Evolutionary conservation across 1,140 invertebrate species (phyloP), one percentile per base, ranked within the genome.

Genomic region (Frieseomelitta varia): DNA sequence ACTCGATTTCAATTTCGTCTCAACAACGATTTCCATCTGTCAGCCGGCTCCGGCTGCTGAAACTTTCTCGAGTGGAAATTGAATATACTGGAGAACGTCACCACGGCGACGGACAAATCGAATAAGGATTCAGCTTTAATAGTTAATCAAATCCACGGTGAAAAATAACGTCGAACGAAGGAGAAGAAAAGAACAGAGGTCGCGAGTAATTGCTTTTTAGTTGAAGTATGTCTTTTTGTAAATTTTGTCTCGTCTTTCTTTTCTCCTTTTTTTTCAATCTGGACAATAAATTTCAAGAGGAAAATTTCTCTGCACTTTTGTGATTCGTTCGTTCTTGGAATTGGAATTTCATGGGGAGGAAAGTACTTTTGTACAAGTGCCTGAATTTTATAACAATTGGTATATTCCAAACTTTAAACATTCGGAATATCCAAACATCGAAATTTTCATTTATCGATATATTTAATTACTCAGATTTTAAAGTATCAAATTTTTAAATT

Each of bases 1-100:
- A 87, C 87, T 88, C 87, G 88, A 86, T 89, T 79, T 83, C 87
- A 88, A 89, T 89, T 89, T 78, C 68, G 75, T 71, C 73, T 84
- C 79, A 65, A 80, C 84, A 74, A 83, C 77, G 75, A 78, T 79
- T 67, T 78, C 83, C 87, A 82, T 88, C 84, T 88, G 86, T 88
- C 73, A 85, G 58, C 63, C 65, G 58, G 61, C 47, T 61, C 58
- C 61, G 15, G 4, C 15, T 19, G 56, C 15, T 53, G 34, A 84
- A 83, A 81, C 80, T 88, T 68, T 61, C 61, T 27, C 73, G 15
- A 71, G 58, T 80, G 63, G 79, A 82, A 74, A 82, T 79, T 63
- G 87, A 73, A 78, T 67, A 63, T 76, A 39, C 77, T 61, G n/a
- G 47, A 61, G 14, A 30, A 4, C 27, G 21, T 61, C 39, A 47